Base-by-base conservation (phyloP, 1,140 invertebrate species). In the Drosophila rhopaloa region DNA sequence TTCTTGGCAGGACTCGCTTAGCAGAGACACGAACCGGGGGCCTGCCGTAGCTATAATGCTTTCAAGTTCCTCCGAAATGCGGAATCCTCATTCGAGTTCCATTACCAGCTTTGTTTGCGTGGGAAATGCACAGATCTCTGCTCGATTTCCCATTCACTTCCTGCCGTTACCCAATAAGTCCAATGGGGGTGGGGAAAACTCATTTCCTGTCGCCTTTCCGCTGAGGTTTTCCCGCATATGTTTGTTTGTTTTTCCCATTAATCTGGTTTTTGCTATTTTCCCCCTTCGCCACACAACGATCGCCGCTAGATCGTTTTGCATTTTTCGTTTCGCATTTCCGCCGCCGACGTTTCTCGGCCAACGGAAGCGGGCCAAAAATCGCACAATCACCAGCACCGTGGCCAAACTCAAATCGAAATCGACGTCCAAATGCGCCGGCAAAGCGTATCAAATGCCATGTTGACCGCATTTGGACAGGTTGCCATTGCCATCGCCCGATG, bases 391-490 rank as follows among this genome's bases (percentile, higher is more conserved):
- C 40, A n/a, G 38, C 62, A 76, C 50, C 51, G 63, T 50, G 24
- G 35, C 50, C 60, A 62, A 62, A 62, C 35, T 32, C 27, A 27
- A 59, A 35, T 35, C 16, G 35, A 35, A 61, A 54, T 46, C 57
- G 14, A 35, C 44, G 48, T 54, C 48, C 70, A 51, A 53, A 73
- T 59, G 38, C 38, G 38, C 24, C 27, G 27, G 35, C 60, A 76
- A 65, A 67, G 73, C 72, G 73, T 76, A 76, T 76, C 73, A 76
- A 76, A 76, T 75, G 72, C 73, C 62, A 35, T 44, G 61, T 14
- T 67, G 55, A 59, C 73, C 73, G 57, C 55, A 76, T 76, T 76
- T 76, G 73, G 71, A 53, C 56, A 47, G 57, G 37, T 41, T 37
- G 65, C 59, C 43, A 51, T 35, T 35, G 48, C 48, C 27, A 51